These are phyloP conservation scores for Monopterus albus DNA, from an alignment of 2,113 vertebrate species.

Conservation along the genomic window DNA sequence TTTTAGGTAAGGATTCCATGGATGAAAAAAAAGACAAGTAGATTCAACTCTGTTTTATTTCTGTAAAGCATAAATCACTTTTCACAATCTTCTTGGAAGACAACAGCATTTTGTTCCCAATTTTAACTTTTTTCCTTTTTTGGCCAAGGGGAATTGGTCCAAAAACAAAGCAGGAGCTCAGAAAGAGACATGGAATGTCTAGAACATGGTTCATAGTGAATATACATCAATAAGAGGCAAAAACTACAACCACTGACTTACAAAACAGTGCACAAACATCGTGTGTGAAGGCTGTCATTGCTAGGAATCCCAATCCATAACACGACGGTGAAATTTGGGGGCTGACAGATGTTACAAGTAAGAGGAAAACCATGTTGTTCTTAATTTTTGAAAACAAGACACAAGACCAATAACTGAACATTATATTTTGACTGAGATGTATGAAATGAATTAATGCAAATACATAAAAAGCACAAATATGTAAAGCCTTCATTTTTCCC, in stretches of 20 bases:
- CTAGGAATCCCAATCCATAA: constrained; percentile 43
- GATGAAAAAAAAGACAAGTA: constrained; percentile 2
- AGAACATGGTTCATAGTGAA: constrained; percentile 62
- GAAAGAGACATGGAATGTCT: constrained; percentile 76
- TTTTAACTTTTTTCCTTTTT: constrained; percentile 66
- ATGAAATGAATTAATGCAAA: constrained; percentile 25
- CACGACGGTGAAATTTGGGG: constrained; percentile 16
- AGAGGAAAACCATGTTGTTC: constrained; percentile 12
- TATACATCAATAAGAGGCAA: constrained; percentile 57
- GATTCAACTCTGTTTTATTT: constrained; percentile 72
- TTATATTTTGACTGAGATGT: constrained; percentile 7
- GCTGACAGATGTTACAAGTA: background rate
- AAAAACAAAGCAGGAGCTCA: constrained; percentile 78
- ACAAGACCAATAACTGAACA: constrained; percentile 15
- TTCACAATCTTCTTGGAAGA: constrained; percentile 87
- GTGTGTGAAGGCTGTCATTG: constrained; percentile 46
- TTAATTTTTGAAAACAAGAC: background rate
- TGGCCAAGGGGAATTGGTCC: constrained; percentile 78
- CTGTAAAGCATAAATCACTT: constrained; percentile 75
- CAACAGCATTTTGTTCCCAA: constrained; percentile 76
- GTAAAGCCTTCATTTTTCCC: constrained; percentile 58
- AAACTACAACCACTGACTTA: constrained; percentile 65
- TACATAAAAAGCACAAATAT: constrained; percentile 24
- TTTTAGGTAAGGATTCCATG: background rate
- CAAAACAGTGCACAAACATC: constrained; percentile 70